phyloP scores from a whole-genome alignment of 2,797 vertebrate genomes.

The Ctenosaura bakeri region DNA sequence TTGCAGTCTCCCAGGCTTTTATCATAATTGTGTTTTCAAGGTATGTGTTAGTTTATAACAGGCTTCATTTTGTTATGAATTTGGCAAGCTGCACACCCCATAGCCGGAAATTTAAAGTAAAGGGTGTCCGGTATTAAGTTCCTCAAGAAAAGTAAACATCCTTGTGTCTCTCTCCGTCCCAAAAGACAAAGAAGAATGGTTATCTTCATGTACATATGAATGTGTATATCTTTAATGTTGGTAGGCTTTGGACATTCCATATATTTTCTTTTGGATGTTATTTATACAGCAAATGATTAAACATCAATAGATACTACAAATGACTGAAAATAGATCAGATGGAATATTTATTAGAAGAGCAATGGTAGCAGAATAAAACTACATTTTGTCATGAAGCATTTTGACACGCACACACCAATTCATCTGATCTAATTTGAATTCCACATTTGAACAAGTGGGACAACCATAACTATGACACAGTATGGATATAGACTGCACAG shows the following conservation, averaged over 20 bases:
- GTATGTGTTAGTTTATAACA: conserved; percentile 23
- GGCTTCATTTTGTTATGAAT: background rate
- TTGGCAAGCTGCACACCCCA: background rate
- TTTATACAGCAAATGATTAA: background rate
- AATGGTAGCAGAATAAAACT: background rate
- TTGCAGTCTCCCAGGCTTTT: conserved; percentile 42
- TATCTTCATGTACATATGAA: background rate
- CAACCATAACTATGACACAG: background rate
- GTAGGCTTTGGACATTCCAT: background rate
- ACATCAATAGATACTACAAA: background rate
- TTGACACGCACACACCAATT: background rate
- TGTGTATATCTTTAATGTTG: background rate
- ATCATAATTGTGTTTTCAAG: conserved; percentile 47
- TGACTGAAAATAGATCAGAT: background rate
- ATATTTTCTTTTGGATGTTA: background rate
- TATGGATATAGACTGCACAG: background rate
- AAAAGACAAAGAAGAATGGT: conserved; percentile 21
- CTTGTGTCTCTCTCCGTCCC: background rate
- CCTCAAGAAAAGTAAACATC: background rate
- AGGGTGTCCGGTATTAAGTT: rapidly evolving
- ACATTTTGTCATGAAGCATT: background rate
- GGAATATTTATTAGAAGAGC: background rate
- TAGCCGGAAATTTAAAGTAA: background rate
- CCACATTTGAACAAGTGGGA: background rate
- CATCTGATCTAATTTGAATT: background rate